Percentiles rank a stretch among this genome's conserved stretches.
Evolutionary conservation across 2,113 vertebrate species (phyloP).

Genomic region (Loxodonta africana): DNA sequence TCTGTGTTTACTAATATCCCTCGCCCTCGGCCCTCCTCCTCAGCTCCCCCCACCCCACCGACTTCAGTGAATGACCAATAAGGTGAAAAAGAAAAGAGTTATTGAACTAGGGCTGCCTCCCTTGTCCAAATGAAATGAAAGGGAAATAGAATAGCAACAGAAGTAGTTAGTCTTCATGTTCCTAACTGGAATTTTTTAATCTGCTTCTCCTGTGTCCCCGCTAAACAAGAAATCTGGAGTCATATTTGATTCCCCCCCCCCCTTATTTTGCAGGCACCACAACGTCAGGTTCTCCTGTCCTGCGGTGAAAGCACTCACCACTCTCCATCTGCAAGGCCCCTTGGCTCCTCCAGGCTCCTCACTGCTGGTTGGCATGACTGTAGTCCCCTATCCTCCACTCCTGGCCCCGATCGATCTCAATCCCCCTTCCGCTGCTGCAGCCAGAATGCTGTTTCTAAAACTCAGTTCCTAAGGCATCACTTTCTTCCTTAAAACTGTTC

Average conservation of each 20-base stretch:
- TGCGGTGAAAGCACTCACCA: fast-evolving
- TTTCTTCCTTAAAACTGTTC: background rate
- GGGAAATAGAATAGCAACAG: slow-evolving; percentile 65
- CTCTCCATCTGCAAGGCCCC: background rate
- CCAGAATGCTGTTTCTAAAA: background rate
- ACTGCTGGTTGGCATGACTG: fast-evolving
- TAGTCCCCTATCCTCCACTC: no score
- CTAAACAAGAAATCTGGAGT: background rate
- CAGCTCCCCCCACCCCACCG: background rate
- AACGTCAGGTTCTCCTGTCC: background rate
- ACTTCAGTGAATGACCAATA: slow-evolving; percentile 34
- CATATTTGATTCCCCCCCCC: background rate
- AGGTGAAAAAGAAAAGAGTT: slow-evolving; percentile 63
- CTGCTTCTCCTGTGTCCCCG: background rate
- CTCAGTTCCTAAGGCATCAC: no score
- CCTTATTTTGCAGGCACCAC: background rate
- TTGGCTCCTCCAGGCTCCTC: background rate
- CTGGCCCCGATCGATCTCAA: background rate
- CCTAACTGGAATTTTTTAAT: background rate
- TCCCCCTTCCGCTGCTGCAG: background rate
- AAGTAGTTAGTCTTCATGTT: slow-evolving; percentile 5
- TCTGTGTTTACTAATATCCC: slow-evolving; percentile 55
- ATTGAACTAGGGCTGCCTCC: slow-evolving; percentile 67
- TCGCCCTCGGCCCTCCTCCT: background rate
- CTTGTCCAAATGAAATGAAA: slow-evolving; percentile 77